These are phyloP conservation scores for Chrosomus eos DNA, from an alignment of 2,797 vertebrate genomes.

Conservation along the genomic window DNA sequence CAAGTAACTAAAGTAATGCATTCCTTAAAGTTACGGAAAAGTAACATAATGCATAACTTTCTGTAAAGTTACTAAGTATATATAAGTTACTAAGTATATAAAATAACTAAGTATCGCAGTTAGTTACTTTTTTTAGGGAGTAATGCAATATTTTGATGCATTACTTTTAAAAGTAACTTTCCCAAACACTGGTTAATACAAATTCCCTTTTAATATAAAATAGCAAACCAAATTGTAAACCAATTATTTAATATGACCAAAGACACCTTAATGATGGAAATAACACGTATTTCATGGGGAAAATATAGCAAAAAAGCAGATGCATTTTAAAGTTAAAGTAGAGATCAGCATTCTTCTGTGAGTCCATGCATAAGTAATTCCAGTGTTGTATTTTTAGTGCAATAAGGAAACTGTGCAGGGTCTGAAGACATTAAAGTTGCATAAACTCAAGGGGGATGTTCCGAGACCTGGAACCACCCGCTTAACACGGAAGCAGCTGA, in stretches of 20 bases:
- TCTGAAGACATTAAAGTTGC: conserved; percentile 60
- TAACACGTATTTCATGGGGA: background rate
- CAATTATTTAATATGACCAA: background rate
- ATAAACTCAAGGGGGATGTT: conserved; percentile 52
- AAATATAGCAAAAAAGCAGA: background rate
- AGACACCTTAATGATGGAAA: too few species aligned
- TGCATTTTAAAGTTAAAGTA: background rate
- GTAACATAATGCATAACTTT: background rate
- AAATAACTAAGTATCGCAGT: background rate
- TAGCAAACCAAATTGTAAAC: background rate
- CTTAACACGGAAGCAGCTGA: conserved; percentile 33
- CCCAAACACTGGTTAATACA: background rate
- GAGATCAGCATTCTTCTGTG: conserved; percentile 17
- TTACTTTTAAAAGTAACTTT: background rate
- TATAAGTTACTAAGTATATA: too few species aligned
- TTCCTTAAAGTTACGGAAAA: background rate
- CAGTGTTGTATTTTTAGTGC: conserved; percentile 61
- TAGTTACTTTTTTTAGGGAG: background rate
- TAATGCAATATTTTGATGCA: background rate
- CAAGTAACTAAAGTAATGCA: too few species aligned
- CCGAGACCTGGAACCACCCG: conserved; percentile 24
- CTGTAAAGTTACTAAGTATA: too few species aligned
- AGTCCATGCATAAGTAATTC: conserved; percentile 47
- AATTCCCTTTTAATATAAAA: background rate
- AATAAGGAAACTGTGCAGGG: conserved; percentile 53